A percentile compares a stretch with the other conserved stretches of the same genome.
Evolutionary conservation across 2,113 vertebrate genomes (phyloP).

Genomic region (Heliornis fulica): DNA sequence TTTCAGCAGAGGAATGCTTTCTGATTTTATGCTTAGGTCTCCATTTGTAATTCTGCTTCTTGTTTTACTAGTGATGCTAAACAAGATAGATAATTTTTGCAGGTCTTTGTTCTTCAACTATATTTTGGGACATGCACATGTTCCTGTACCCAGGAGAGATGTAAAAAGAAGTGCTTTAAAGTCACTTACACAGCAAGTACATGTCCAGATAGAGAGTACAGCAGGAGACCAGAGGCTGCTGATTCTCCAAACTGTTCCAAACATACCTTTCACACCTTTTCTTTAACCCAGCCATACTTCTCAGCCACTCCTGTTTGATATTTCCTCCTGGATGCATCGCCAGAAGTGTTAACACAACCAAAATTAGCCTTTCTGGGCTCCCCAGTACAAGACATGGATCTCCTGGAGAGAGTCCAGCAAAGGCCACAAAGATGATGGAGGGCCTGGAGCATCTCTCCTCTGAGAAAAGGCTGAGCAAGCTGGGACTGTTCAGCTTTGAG

Average conservation of each 20-base stretch:
- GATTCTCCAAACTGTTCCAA: neutral
- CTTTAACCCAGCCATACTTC: neutral
- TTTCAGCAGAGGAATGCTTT: neutral
- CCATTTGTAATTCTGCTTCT: neutral
- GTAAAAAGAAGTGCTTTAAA: neutral
- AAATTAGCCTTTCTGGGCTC: no score
- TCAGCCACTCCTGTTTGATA: neutral
- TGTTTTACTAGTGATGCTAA: neutral
- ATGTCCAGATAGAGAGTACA: neutral
- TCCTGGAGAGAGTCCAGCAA: no score
- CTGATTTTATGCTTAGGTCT: neutral
- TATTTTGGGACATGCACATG: neutral
- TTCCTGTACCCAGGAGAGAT: neutral
- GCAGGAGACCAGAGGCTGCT: neutral
- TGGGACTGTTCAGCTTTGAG: no score
- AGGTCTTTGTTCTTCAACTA: neutral
- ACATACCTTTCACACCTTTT: rapidly evolving
- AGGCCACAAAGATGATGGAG: no score
- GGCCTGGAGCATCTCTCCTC: no score
- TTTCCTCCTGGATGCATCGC: neutral
- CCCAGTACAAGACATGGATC: no score
- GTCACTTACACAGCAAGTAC: neutral
- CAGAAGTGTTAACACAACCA: neutral
- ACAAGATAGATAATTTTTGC: neutral
- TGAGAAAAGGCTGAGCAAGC: no score